These are phyloP conservation scores for Bufotes viridis DNA, from an alignment of 2,797 vertebrate species.

Conservation along the genomic window DNA sequence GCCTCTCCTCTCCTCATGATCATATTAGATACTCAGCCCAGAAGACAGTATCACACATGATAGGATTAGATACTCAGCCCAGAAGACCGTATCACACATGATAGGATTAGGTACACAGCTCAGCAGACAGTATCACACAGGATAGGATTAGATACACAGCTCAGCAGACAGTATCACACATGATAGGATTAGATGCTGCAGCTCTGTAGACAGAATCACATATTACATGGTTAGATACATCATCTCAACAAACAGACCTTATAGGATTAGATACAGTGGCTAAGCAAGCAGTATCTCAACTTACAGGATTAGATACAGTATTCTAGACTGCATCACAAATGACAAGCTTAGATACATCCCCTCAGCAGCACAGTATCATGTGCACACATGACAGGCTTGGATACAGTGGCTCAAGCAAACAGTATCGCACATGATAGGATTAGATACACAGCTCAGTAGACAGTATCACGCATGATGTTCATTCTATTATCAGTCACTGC, in stretches of 20 bases:
- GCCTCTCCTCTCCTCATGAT: not conserved
- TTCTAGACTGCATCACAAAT: not conserved
- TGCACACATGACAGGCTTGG: too few species aligned
- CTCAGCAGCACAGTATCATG: not conserved
- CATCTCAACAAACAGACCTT: not conserved
- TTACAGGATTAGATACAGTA: not conserved
- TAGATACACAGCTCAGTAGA: too few species aligned
- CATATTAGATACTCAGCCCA: not conserved
- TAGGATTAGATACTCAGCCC: not conserved
- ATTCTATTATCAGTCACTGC: not conserved
- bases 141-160: too few species aligned
- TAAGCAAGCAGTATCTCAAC: not conserved
- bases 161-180: too few species aligned
- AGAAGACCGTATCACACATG: too few species aligned
- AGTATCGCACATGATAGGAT: too few species aligned
- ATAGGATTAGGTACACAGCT: too few species aligned
- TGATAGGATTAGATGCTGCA: not conserved
- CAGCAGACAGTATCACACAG: too few species aligned
- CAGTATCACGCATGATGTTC: not conserved
- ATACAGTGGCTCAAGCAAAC: too few species aligned
- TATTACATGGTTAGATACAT: not conserved
- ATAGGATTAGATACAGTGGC: too few species aligned
- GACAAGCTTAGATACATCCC: not conserved
- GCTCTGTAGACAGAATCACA: not conserved
- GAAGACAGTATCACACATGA: not conserved